Evolutionary conservation across 1,140 invertebrate species (phyloP), one percentile per base, ranked within the genome.

Genomic region (Pogonognathellus flavescens): DNA sequence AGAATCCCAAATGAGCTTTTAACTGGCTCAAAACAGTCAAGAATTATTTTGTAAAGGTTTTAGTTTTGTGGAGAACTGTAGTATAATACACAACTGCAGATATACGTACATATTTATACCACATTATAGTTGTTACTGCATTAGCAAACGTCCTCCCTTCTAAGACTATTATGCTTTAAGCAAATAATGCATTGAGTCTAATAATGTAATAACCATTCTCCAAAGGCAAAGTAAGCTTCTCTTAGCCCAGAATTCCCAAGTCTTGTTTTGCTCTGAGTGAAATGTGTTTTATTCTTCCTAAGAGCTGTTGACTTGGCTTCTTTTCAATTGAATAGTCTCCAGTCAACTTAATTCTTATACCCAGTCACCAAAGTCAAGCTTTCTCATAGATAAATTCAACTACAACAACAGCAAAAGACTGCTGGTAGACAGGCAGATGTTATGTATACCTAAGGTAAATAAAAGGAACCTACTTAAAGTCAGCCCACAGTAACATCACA

Each of bases 251-350:
- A 60, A 60, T 60, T 60, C 16, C 59, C 18, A 60, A 60, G 16
- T 60, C 59, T 25, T 25, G 22, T 66, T 66, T 13, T 31, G 62
- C 62, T 25, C 20, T 25, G 62, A 66, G 62, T 66, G 22, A 66
- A 66, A 66, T 66, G 62, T 14, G 60, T 9, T 13, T 66, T 20
- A 22, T 66, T 66, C 8, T 31, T 66, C 10, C 20, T 25, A 66
- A 66, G 25, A 66, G 62, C 22, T 66, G 22, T 31, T 25, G 60
- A 66, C 62, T 66, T 66, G 22, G 20, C 22, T 66, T 31, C 22
- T 60, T 20, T 60, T 60, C 59, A 60, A 60, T 60, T 60, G 59
- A 60, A 60, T 60, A 60, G 59, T 66, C 62, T 31, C 25, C 20
- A 16, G 62, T 60, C 22, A 10, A 66, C 18, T 66, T 66, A 25